A percentile compares a stretch with the other conserved stretches of the same genome.
phyloP scores from a whole-genome alignment of 2,888 invertebrate species.

The Amphipyra berbera region DNA sequence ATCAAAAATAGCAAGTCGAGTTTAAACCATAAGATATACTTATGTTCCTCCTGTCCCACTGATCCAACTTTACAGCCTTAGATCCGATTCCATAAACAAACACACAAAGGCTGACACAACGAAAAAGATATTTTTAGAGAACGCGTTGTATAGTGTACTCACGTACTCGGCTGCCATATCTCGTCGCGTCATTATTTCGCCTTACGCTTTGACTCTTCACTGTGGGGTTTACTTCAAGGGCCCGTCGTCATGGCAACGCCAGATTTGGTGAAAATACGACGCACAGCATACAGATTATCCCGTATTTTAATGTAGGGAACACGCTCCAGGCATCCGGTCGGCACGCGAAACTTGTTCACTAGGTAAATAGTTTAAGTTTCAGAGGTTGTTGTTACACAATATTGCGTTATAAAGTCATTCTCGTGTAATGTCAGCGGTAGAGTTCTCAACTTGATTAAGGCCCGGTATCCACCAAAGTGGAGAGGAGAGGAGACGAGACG shows the following conservation, averaged over 20 bases:
- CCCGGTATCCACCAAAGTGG: too few species aligned
- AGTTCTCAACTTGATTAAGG: constrained; percentile 75
- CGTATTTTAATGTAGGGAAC: constrained; percentile 65
- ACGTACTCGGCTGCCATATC: constrained; percentile 74
- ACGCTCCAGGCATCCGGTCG: constrained; percentile 75
- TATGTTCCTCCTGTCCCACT: constrained; percentile 32
- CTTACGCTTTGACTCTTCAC: constrained; percentile 76
- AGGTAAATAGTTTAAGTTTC: constrained; percentile 84
- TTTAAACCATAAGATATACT: constrained; percentile 6
- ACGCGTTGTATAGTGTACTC: constrained; percentile 51
- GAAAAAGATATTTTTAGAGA: constrained; percentile 41
- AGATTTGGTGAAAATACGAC: constrained; percentile 82
- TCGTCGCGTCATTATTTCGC: constrained; percentile 83
- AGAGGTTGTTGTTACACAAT: constrained; percentile 67
- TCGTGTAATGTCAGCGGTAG: constrained; percentile 68
- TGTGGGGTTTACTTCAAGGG: constrained; percentile 75
- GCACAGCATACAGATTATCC: constrained; percentile 76
- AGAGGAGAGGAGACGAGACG: too few species aligned
- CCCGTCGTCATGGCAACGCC: constrained; percentile 78
- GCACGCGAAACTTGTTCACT: constrained; percentile 80
- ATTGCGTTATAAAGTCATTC: constrained; percentile 80
- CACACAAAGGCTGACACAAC: constrained; percentile 44
- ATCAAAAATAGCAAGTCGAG: constrained; percentile 2
- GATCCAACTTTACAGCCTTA: constrained; percentile 43
- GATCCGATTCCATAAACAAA: constrained; percentile 58